These are phyloP conservation scores for Pyxicephalus adspersus DNA, from an alignment of 2,113 vertebrate species.

Conservation along the genomic window DNA sequence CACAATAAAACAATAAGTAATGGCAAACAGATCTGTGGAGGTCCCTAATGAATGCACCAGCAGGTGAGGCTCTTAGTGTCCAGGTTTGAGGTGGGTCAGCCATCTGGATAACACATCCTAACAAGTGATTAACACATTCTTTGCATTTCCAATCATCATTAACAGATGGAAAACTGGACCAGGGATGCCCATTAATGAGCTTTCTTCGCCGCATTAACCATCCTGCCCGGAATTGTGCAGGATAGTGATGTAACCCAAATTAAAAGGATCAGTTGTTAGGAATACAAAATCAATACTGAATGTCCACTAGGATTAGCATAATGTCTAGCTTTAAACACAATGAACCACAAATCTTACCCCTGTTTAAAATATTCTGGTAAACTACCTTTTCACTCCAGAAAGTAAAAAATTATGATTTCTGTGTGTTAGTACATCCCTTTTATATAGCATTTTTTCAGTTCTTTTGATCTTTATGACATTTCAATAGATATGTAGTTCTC, in stretches of 20 bases:
- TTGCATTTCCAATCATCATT: conserved; percentile 36
- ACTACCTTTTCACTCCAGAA: too few relatives aligned
- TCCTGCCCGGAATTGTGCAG: conserved; percentile 22
- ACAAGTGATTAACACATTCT: conserved; percentile 51
- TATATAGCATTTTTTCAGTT: too few relatives aligned
- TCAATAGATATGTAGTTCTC: too few relatives aligned
- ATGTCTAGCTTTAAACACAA: conserved; percentile 2
- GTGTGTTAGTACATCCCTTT: too few relatives aligned
- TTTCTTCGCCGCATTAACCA: conserved; percentile 1
- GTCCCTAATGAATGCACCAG: conserved; percentile 47
- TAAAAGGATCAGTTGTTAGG: conserved; percentile 33
- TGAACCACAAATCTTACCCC: neutral
- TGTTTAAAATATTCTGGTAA: too few relatives aligned
- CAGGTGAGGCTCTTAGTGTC: conserved; percentile 45
- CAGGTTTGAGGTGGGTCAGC: conserved; percentile 47
- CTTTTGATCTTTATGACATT: too few relatives aligned
- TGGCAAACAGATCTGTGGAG: conserved; percentile 17
- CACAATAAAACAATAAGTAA: conserved; percentile 41
- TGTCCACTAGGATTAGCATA: conserved; percentile 19
- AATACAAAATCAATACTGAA: conserved; percentile 12
- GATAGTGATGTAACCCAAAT: conserved; percentile 41
- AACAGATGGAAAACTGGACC: conserved; percentile 46
- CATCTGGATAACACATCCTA: conserved; percentile 48
- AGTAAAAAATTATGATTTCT: too few relatives aligned
- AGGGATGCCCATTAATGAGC: conserved; percentile 36